Conservation (phyloP, 2,888 invertebrate genomes). For the Perithous albicinctus region DNA sequence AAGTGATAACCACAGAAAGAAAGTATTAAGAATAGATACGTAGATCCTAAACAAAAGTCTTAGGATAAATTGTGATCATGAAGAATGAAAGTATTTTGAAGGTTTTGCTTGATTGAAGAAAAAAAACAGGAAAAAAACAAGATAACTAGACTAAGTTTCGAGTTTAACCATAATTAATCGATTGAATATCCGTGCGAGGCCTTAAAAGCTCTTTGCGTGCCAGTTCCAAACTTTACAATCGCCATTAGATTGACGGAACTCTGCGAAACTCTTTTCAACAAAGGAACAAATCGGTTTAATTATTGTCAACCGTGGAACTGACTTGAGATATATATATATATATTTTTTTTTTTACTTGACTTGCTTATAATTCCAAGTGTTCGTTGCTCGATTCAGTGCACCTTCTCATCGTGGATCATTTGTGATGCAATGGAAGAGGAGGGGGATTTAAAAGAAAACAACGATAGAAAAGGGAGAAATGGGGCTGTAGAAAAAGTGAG, state of each 20-base stretch:
- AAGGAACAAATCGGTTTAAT: not conserved
- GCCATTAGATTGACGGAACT: constrained; percentile 45
- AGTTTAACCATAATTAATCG: constrained; percentile 31
- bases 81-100: constrained; percentile 55
- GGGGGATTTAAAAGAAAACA: not conserved
- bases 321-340: not conserved
- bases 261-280: not conserved
- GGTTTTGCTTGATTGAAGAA: constrained; percentile 39
- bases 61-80: constrained; percentile 46
- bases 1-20: constrained; percentile 53
- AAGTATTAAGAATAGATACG: constrained; percentile 56
- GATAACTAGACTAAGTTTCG: constrained; percentile 50
- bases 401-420: not conserved
- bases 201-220: constrained; percentile 66
- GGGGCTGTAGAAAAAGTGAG: constrained; percentile 5
- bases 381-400: constrained; percentile 11
- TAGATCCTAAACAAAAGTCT: constrained; percentile 49
- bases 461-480: constrained; percentile 1
- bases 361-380: not conserved
- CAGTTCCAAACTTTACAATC: constrained; percentile 64
- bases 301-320: constrained; percentile 37
- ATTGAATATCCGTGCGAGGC: constrained; percentile 64
- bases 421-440: not conserved
- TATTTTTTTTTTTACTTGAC: not conserved
- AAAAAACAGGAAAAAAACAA: constrained; percentile 6